These are phyloP conservation scores for Drosophila sp. DNA, from an alignment of 1,140 invertebrate species.

Conservation along the genomic window DNA sequence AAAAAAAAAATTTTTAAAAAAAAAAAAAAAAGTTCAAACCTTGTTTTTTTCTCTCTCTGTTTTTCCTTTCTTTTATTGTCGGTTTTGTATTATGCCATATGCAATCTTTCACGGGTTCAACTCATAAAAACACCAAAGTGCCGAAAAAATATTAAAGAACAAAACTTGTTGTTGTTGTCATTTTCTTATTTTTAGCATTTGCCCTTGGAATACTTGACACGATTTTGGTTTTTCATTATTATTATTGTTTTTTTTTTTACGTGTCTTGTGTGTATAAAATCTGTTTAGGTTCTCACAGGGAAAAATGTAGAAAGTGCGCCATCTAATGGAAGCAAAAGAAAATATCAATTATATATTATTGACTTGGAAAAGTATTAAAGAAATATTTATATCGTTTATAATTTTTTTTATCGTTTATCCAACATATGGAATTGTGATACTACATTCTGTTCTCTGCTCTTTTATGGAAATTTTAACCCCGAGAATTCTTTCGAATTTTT, in stretches of 20 bases:
- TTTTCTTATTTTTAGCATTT: slow-evolving; percentile 61
- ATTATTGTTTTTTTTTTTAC: slow-evolving; percentile 34
- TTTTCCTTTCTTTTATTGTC: slow-evolving; percentile 22
- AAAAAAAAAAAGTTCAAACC: too few relatives aligned
- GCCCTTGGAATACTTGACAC: slow-evolving; percentile 76
- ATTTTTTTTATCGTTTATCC: too few relatives aligned
- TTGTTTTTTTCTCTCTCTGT: slow-evolving; percentile 31
- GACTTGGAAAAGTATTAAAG: too few relatives aligned
- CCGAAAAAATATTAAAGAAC: slow-evolving; percentile 3
- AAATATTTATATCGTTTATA: too few relatives aligned
- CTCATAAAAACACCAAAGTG: slow-evolving; percentile 40
- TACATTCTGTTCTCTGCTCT: too few relatives aligned
- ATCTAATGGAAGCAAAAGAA: slow-evolving; percentile 1
- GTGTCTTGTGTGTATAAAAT: slow-evolving; percentile 25
- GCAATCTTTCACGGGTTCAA: slow-evolving; percentile 60
- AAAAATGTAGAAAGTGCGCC: neutral
- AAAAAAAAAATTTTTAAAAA: too few relatives aligned
- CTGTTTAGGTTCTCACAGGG: slow-evolving; percentile 22
- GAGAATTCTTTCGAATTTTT: too few relatives aligned
- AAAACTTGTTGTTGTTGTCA: slow-evolving; percentile 20
- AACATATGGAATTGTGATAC: too few relatives aligned
- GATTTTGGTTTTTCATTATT: slow-evolving; percentile 42
- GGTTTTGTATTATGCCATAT: slow-evolving; percentile 51
- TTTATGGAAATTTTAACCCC: too few relatives aligned
- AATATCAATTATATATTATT: neutral